These are phyloP conservation scores for Eupithecia subumbrata DNA, from an alignment of 2,888 invertebrate species.

Conservation along the genomic window DNA sequence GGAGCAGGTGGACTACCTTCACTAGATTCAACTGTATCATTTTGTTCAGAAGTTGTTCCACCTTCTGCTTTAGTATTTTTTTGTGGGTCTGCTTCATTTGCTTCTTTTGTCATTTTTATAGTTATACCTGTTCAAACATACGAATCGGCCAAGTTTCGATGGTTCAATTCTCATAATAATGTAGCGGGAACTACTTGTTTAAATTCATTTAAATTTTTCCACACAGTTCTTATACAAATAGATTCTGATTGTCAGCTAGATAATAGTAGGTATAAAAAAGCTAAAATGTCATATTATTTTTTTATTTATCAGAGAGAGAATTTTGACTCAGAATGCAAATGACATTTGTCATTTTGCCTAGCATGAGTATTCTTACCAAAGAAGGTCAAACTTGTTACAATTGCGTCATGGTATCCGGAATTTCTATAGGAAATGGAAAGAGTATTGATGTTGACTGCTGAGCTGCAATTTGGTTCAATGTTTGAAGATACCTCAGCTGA, in stretches of 20 bases:
- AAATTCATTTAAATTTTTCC: not conserved
- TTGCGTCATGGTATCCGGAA: slow-evolving; percentile 45
- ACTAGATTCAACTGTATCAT: not conserved
- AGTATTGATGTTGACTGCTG: slow-evolving; percentile 58
- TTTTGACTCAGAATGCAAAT: not conserved
- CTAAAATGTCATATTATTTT: not conserved
- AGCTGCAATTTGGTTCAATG: slow-evolving; percentile 59
- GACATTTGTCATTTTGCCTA: not conserved
- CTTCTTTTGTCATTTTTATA: not conserved
- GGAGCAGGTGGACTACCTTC: no score
- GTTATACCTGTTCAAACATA: not conserved
- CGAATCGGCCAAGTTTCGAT: not conserved
- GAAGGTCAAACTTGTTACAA: slow-evolving; percentile 7
- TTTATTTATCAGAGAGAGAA: not conserved
- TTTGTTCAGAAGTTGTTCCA: not conserved
- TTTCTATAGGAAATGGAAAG: slow-evolving; percentile 65
- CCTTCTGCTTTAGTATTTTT: not conserved
- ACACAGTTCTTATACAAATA: not conserved
- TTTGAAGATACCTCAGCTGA: slow-evolving; percentile 68
- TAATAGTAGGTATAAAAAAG: not conserved
- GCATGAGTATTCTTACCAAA: not conserved
- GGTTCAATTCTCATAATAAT: not conserved
- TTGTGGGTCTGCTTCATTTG: not conserved
- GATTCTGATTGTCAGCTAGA: not conserved
- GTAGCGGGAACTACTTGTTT: not conserved